These are phyloP conservation scores for Xenops minutus DNA, from an alignment of 2,797 vertebrate genomes.

Conservation along the genomic window DNA sequence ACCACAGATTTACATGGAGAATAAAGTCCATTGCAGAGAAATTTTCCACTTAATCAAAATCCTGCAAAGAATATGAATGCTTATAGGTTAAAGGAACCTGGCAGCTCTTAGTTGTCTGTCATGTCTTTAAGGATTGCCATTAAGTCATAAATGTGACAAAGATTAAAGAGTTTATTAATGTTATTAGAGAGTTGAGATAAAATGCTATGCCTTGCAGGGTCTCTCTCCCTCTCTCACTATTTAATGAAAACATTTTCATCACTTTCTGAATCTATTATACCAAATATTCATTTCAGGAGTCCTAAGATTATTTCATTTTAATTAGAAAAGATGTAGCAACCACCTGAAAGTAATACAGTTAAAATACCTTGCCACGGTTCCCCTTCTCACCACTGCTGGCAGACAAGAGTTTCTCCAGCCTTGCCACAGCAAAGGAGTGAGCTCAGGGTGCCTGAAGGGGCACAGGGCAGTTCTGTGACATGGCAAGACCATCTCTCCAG, in stretches of 20 bases:
- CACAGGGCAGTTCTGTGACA: not conserved
- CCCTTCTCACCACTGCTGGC: fast-evolving
- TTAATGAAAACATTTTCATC: slow-evolving; percentile 82
- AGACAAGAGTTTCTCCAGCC: not conserved
- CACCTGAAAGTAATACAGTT: slow-evolving; percentile 64
- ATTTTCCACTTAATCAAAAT: slow-evolving; percentile 40
- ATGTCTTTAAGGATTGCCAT: slow-evolving; percentile 73
- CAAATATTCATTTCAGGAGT: slow-evolving; percentile 73
- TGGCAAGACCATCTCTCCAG: fast-evolving
- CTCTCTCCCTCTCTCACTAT: slow-evolving; percentile 61
- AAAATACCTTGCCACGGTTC: slow-evolving; percentile 31
- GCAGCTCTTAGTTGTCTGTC: slow-evolving; percentile 65
- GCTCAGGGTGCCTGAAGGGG: not conserved
- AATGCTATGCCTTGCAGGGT: slow-evolving; percentile 78
- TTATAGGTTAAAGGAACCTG: slow-evolving; percentile 61
- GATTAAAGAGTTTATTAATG: slow-evolving; percentile 81
- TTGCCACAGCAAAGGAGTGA: fast-evolving
- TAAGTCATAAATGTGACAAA: slow-evolving; percentile 77
- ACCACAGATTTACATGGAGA: fast-evolving
- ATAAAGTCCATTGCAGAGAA: not conserved
- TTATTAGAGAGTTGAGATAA: slow-evolving; percentile 78
- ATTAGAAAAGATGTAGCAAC: slow-evolving; percentile 73
- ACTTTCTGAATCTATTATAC: slow-evolving; percentile 75
- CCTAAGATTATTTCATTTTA: slow-evolving; percentile 76
- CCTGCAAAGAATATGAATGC: slow-evolving; percentile 1